Conservation (phyloP, 2,888 invertebrate genomes). For the Maniola hyperantus region DNA sequence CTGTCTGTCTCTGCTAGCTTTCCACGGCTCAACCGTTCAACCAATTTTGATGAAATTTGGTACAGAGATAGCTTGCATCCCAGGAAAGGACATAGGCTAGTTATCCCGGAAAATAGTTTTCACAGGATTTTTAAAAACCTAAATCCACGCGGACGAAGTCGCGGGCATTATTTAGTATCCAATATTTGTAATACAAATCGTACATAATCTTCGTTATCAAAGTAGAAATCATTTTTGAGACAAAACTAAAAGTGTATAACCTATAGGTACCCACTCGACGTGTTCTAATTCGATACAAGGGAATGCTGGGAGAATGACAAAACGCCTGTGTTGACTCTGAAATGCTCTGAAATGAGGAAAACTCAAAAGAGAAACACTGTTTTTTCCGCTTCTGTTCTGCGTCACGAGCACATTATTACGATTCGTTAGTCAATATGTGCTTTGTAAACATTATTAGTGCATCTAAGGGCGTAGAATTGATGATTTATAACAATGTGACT, state of each 20-base stretch:
- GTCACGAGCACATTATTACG: conserved; percentile 51
- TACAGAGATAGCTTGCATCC: too few relatives aligned
- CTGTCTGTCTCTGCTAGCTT: too few relatives aligned
- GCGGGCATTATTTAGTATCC: too few relatives aligned
- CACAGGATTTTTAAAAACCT: too few relatives aligned
- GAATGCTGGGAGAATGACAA: conserved; percentile 40
- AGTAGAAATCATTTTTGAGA: not conserved
- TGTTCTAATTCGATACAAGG: conserved; percentile 48
- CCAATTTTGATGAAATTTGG: too few relatives aligned
- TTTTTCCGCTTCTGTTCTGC: conserved; percentile 43
- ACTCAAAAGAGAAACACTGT: conserved; percentile 45
- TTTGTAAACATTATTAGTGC: conserved; percentile 56
- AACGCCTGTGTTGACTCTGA: conserved; percentile 53
- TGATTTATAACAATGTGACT: conserved; percentile 30
- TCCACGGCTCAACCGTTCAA: too few relatives aligned
- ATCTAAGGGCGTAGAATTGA: conserved; percentile 23
- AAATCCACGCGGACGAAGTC: too few relatives aligned
- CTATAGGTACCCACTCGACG: not conserved
- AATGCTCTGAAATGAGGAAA: conserved; percentile 47
- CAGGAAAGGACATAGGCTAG: too few relatives aligned
- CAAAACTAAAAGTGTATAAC: not conserved
- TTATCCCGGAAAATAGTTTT: too few relatives aligned
- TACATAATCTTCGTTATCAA: too few relatives aligned
- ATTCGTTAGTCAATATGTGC: conserved; percentile 58
- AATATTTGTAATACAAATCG: too few relatives aligned